These are phyloP conservation scores for Spisula solida DNA, from an alignment of 2,888 invertebrate genomes.

Conservation along the genomic window DNA sequence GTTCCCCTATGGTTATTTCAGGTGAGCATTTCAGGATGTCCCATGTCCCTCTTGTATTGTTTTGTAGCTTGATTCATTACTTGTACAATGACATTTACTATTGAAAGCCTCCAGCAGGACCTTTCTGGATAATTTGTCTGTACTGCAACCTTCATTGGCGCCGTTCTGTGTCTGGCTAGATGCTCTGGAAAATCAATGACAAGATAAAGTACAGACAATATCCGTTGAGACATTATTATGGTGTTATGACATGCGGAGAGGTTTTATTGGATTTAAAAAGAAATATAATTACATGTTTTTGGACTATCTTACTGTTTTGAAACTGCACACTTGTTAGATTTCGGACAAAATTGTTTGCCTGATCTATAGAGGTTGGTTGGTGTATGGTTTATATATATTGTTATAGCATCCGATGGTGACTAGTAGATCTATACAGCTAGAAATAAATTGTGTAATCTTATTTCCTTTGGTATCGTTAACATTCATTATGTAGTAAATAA, in stretches of 20 bases:
- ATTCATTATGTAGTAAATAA: neutral
- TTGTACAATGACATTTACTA: slow-evolving; percentile 2
- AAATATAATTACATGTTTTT: neutral
- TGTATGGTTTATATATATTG: neutral
- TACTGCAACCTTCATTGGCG: neutral
- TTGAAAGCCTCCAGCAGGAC: neutral
- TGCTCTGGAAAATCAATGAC: slow-evolving; percentile 22
- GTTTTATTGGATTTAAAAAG: slow-evolving; percentile 22
- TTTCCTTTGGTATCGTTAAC: slow-evolving; percentile 3
- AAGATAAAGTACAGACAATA: slow-evolving; percentile 12
- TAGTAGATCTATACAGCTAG: neutral
- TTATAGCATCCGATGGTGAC: too few relatives aligned
- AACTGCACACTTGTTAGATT: neutral
- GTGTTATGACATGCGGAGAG: slow-evolving; percentile 15
- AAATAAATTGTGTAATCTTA: neutral
- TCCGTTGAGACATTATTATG: neutral
- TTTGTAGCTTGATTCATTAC: neutral
- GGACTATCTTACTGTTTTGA: slow-evolving; percentile 4
- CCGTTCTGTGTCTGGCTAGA: neutral
- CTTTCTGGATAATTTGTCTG: neutral
- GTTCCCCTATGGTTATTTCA: neutral
- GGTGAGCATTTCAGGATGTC: neutral
- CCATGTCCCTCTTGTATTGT: neutral
- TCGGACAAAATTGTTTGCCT: neutral
- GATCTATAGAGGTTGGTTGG: neutral